A percentile compares a stretch with the other conserved stretches of the same genome.
These are phyloP conservation scores for Clupea harengus DNA, from an alignment of 2,113 vertebrate species.

Conservation along the genomic window DNA sequence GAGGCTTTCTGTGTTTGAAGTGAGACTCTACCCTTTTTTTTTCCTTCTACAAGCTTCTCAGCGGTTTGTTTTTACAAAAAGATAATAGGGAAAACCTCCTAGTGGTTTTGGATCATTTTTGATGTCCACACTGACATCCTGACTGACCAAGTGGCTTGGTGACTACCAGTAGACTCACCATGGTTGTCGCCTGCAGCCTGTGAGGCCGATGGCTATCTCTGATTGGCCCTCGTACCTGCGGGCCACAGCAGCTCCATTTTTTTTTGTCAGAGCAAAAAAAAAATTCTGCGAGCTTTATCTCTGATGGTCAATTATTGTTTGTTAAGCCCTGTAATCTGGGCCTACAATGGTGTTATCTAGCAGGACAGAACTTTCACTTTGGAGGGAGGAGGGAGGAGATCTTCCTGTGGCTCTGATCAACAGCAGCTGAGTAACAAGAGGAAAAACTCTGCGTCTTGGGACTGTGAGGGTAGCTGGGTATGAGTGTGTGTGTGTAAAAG, in stretches of 20 bases:
- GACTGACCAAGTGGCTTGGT: neutral
- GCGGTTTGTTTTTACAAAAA: neutral
- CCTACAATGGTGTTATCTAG: conserved; percentile 10
- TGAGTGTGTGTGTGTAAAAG: neutral
- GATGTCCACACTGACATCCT: neutral
- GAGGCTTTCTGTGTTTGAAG: neutral
- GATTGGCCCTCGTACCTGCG: conserved; percentile 13
- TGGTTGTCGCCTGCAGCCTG: neutral
- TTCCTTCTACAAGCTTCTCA: neutral
- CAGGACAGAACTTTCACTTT: conserved; percentile 1
- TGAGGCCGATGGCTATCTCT: conserved; percentile 13
- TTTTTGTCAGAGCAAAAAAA: neutral
- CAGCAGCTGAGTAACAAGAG: neutral
- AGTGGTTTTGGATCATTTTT: neutral
- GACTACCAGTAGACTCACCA: neutral
- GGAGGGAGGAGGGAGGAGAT: neutral
- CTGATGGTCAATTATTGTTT: neutral
- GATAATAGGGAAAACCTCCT: neutral
- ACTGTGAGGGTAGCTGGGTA: neutral
- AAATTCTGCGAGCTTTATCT: neutral
- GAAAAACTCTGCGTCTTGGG: neutral
- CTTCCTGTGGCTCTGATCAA: neutral
- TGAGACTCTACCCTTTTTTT: neutral
- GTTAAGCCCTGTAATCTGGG: neutral
- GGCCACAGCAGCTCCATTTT: conserved; percentile 16